Percentiles rank a stretch among this genome's conserved stretches.
These are phyloP conservation scores for Felis chaus DNA, from an alignment of 2,113 vertebrate genomes.

Conservation along the genomic window DNA sequence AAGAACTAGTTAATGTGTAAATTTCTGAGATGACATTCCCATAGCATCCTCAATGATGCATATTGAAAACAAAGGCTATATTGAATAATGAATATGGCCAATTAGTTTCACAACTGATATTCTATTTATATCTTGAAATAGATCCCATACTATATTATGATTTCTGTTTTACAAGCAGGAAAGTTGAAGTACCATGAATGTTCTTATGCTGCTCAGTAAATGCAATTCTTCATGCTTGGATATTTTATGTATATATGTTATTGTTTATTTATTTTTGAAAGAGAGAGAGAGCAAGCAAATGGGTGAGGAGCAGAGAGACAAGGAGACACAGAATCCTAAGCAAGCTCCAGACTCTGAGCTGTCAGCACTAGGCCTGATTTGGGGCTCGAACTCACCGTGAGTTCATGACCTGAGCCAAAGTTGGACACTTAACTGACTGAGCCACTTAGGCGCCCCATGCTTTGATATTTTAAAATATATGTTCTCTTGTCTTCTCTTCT, in stretches of 20 bases:
- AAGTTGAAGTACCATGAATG: background rate
- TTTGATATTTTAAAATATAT: background rate
- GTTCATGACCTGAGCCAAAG: too few species aligned
- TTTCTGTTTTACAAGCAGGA: background rate
- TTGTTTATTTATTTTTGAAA: too few species aligned
- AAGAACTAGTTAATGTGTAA: background rate
- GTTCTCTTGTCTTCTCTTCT: background rate
- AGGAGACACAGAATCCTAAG: too few species aligned
- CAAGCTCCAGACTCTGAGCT: too few species aligned
- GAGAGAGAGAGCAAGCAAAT: too few species aligned
- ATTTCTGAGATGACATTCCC: background rate
- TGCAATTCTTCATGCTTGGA: background rate
- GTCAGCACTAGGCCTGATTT: too few species aligned
- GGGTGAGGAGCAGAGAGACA: too few species aligned
- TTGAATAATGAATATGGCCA: background rate
- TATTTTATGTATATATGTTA: background rate
- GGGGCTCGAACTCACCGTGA: too few species aligned
- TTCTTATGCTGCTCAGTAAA: background rate
- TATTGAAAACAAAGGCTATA: background rate
- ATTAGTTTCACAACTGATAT: background rate
- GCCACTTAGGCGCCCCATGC: too few species aligned
- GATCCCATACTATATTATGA: background rate
- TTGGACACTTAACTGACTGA: too few species aligned
- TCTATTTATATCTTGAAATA: background rate
- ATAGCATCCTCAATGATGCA: background rate